Evolutionary conservation across 2,113 vertebrate genomes (phyloP).

Genomic region (Carollia perspicillata): DNA sequence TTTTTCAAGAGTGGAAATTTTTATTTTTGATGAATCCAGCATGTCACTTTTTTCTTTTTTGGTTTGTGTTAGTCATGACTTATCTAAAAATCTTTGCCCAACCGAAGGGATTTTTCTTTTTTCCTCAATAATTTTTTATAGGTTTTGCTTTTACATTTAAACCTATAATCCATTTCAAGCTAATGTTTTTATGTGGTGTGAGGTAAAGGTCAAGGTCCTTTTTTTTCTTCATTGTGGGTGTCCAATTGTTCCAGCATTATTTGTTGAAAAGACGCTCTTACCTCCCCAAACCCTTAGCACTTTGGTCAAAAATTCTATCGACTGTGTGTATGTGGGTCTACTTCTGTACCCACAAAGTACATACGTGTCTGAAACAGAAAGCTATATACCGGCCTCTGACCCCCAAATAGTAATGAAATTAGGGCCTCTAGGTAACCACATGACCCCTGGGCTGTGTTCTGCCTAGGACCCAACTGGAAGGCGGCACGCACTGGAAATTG

Average conservation of each 20-base stretch:
- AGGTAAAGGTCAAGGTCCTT: background rate
- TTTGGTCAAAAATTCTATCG: background rate
- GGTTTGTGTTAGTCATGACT: background rate
- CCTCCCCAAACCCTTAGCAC: background rate
- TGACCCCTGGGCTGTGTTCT: background rate
- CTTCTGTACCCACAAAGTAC: background rate
- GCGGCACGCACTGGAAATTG: background rate
- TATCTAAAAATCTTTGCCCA: constrained; percentile 3
- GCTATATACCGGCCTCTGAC: background rate
- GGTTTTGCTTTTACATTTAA: background rate
- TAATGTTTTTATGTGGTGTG: background rate
- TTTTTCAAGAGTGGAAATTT: background rate
- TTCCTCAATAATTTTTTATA: background rate
- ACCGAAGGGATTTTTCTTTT: background rate
- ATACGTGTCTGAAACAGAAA: background rate
- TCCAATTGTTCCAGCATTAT: background rate
- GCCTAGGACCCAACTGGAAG: background rate
- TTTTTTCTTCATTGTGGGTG: background rate
- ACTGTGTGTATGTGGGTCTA: background rate
- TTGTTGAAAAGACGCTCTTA: background rate
- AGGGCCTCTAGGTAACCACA: background rate
- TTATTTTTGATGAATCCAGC: background rate
- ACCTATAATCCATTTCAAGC: background rate
- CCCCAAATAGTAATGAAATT: background rate
- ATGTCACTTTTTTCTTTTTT: background rate